phyloP scores from a whole-genome alignment of 2,113 vertebrate species.

The Cyanistes caeruleus region DNA sequence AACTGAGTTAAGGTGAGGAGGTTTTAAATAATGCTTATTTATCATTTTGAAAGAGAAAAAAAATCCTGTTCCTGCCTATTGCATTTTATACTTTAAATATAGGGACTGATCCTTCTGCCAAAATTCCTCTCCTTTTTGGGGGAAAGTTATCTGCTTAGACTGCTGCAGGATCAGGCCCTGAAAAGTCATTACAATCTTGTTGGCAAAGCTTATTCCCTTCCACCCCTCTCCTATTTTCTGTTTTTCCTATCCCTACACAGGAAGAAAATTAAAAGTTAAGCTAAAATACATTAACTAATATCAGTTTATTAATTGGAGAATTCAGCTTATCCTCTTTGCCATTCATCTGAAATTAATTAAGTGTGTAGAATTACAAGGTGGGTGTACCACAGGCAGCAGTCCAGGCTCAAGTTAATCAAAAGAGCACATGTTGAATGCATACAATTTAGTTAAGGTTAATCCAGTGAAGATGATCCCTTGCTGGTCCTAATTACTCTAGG shows the following conservation, averaged over 20 bases:
- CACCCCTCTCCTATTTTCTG: background rate
- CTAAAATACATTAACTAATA: conserved; percentile 71
- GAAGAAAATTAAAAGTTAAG: conserved; percentile 62
- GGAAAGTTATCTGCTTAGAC: background rate
- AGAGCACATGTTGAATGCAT: conserved; percentile 86
- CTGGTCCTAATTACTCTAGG: conserved; percentile 86
- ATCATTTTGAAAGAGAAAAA: conserved; percentile 55
- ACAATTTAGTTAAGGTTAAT: conserved; percentile 88
- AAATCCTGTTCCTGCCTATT: conserved; percentile 23
- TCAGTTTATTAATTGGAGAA: conserved; percentile 78
- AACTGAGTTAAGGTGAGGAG: conserved; percentile 64
- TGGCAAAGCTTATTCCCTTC: conserved; percentile 13
- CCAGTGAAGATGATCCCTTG: conserved; percentile 82
- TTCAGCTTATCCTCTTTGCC: conserved; percentile 68
- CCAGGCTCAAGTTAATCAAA: conserved; percentile 84
- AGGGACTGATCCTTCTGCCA: conserved; percentile 21
- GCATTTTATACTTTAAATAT: conserved; percentile 47
- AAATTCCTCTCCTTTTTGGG: conserved; percentile 32
- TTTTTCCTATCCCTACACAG: conserved; percentile 10
- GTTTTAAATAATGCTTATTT: conserved; percentile 69
- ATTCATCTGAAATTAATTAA: conserved; percentile 92
- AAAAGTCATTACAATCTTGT: background rate
- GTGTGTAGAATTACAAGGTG: conserved; percentile 83
- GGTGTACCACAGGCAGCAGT: conserved; percentile 78
- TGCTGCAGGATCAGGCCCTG: conserved; percentile 51